Base-by-base conservation (phyloP, 64 coral and sea anemone species). In the Pachyseris speciosa region DNA sequence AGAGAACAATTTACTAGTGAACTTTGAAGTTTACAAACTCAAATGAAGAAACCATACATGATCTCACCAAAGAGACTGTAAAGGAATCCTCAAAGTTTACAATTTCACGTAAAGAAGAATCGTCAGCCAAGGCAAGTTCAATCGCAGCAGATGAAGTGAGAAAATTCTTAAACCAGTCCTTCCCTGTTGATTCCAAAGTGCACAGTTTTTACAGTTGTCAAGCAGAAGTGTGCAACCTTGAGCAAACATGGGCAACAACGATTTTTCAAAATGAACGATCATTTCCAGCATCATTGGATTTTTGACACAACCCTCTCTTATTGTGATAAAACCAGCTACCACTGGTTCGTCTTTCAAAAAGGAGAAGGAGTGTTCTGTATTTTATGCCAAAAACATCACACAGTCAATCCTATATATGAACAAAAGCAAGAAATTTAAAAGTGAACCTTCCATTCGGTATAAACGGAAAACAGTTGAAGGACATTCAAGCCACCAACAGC, bases 341-440 rank as follows among this genome's bases (percentile, higher is more conserved):
- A 86, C 34, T 86, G 71, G 90, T 83, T 92, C 24, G 32, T 86
- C 39, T 86, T 64, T 86, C 83, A 69, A 74, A 83, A 92, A 67
- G 90, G 90, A 25, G 65, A 83, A 52, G 83, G 90, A 67, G 86
- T 86, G 90, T 92, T 92, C 44, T 86, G 81, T 70, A 64, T 92
- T 3, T 51, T 92, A 75, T 92, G 89, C 29, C 29, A 16, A 61
- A 61, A 61, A 61, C 58, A 61, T 61, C 22, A 61, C 58, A 61
- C 58, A 25, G 27, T 61, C 58, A 61, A 61, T 61, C 58, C 58
- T 25, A 20, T 25, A 61, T 25, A 61, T 24, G n/a, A n/a, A n/a
- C n/a, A 61, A 61, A 61, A 61, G 58, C 27, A 61, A 61, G 58
- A 61, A 61, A 9, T 90, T 51, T 27, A 90, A 80, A 25, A 38